phyloP scores from a whole-genome alignment of 2,113 vertebrate genomes.

The Peromyscus maniculatus region DNA sequence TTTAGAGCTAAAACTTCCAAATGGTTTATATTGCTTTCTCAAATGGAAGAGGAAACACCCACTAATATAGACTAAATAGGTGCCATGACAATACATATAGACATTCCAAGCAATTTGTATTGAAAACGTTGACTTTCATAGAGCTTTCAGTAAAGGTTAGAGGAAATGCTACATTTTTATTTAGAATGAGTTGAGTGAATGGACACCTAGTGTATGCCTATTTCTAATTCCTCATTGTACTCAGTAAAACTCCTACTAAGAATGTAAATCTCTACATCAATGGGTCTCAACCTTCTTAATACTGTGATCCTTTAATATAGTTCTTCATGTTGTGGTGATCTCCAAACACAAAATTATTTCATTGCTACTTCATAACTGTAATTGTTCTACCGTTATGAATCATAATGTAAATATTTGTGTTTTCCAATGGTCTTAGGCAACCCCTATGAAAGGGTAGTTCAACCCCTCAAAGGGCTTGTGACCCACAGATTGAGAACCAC shows the following conservation, averaged over 20 bases:
- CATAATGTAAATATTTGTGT: neutral
- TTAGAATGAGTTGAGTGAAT: slow-evolving; percentile 29
- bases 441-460: neutral
- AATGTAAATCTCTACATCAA: slow-evolving; percentile 29
- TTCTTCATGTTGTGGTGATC: neutral
- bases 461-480: neutral
- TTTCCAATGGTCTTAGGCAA: neutral
- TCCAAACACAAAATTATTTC: neutral
- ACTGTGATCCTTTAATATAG: neutral
- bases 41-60: slow-evolving; percentile 24
- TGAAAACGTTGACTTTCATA: slow-evolving; percentile 50
- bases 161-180: slow-evolving; percentile 38
- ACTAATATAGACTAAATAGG: slow-evolving; percentile 5
- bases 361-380: neutral
- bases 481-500: neutral
- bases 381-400: neutral
- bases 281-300: neutral
- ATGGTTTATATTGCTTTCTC: neutral
- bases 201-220: neutral
- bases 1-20: neutral
- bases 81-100: slow-evolving; percentile 5
- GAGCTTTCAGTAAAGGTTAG: neutral
- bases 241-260: slow-evolving; percentile 2
- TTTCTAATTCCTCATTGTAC: slow-evolving; percentile 42
- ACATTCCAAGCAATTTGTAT: neutral